Evolutionary conservation across 2,888 invertebrate species (phyloP), one percentile per base, ranked within the genome.

Genomic region (Laothoe populi): DNA sequence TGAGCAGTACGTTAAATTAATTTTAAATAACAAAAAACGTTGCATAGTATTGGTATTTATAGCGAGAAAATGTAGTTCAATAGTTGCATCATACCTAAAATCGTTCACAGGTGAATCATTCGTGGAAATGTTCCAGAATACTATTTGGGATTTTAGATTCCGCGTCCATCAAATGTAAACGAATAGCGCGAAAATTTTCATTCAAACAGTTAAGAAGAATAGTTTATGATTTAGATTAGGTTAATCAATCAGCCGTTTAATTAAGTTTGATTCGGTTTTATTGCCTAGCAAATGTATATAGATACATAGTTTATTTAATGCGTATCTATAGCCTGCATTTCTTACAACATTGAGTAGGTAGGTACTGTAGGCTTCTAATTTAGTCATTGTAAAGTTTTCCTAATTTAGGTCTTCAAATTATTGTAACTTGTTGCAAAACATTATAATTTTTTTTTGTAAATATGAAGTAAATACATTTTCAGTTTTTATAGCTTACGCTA

Each of bases 71-170:
- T 78, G 78, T 72, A 71, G 77, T 77, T 75, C 70, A 71, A 66
- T 77, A 65, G 72, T 88, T 88, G 88, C 90, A 91, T 91, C 89
- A 90, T 71, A 77, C 81, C 86, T 86, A 87, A 84, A 86, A 84
- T 65, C 40, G 86, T 79, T 74, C 69, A 64, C 87, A 87, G 86
- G 87, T 91, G 92, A 92, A 78, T 90, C 88, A 89, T 62, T 66
- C 66, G 71, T 86, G 87, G 88, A 87, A 78, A 75, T 72, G 81
- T 86, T 90, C 88, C 89, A 87, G 86, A 86, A 83, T 73, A 68
- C 75, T 77, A 77, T 77, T 78, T 71, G 63, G 40, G 19, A 13
- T 26, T 61, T 61, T 42, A 16, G 13, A 49, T n/a, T 2, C 35
- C 7, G 10, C 2, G 24, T 53, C 24, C 13, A 59, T 53, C 42